Percentiles rank a stretch among this genome's conserved stretches.
These are phyloP conservation scores for Bombus impatiens DNA, from an alignment of 1,140 invertebrate genomes.

Conservation along the genomic window DNA sequence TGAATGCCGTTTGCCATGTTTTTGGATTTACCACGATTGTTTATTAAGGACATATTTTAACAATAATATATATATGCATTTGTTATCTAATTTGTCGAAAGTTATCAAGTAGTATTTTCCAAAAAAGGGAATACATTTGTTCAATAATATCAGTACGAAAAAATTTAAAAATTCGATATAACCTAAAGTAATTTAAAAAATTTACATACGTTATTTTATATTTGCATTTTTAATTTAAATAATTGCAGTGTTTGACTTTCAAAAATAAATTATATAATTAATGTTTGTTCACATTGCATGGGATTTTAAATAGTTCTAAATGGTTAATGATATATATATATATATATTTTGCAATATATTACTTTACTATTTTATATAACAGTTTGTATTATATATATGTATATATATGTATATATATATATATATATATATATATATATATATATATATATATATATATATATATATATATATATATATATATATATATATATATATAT, in stretches of 20 bases:
- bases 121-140: not conserved
- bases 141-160: not conserved
- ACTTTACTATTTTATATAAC: too few species aligned
- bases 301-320: not conserved
- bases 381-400: too few species aligned
- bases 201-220: not conserved
- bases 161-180: not conserved
- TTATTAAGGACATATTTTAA: not conserved
- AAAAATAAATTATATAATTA: not conserved
- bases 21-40: not conserved
- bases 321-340: too few species aligned
- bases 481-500: too few species aligned
- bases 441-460: too few species aligned
- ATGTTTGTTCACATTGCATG: not conserved
- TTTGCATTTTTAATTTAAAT: not conserved
- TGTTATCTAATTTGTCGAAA: not conserved
- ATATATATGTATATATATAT: too few species aligned
- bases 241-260: not conserved
- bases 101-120: not conserved
- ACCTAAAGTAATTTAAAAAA: not conserved
- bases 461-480: too few species aligned
- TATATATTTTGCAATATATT: too few species aligned
- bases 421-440: too few species aligned
- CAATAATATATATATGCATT: not conserved
- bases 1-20: not conserved